These are phyloP conservation scores for Mormyrus iriodes DNA, from an alignment of 2,113 vertebrate genomes.

Conservation along the genomic window DNA sequence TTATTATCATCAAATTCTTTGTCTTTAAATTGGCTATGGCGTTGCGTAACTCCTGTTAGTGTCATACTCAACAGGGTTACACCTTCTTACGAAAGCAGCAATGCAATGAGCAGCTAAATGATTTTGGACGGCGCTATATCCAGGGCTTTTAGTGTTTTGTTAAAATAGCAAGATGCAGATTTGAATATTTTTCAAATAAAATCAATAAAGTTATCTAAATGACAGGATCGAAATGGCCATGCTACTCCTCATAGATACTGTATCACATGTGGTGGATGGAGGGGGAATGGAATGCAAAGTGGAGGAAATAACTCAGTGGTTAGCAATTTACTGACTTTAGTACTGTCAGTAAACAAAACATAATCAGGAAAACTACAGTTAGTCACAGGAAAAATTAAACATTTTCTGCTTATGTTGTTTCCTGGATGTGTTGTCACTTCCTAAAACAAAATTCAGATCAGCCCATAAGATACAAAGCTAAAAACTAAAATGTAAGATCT, in stretches of 20 bases:
- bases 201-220: neutral
- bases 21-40: neutral
- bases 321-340: neutral
- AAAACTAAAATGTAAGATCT: neutral
- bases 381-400: neutral
- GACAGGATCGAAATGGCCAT: neutral
- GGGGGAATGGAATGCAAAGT: neutral
- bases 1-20: neutral
- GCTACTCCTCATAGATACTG: neutral
- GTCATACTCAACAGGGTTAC: neutral
- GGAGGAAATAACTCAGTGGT: neutral
- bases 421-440: neutral
- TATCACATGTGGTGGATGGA: neutral
- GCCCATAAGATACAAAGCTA: neutral
- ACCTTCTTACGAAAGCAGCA: neutral
- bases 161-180: neutral
- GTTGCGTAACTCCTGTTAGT: neutral
- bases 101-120: neutral
- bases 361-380: neutral
- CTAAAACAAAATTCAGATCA: neutral
- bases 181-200: neutral
- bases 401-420: neutral
- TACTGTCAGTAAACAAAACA: neutral
- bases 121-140: neutral
- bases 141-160: neutral